A percentile compares a stretch with the other conserved stretches of the same genome.
phyloP scores from a whole-genome alignment of 2,797 vertebrate species.

The Margarornis squamiger region DNA sequence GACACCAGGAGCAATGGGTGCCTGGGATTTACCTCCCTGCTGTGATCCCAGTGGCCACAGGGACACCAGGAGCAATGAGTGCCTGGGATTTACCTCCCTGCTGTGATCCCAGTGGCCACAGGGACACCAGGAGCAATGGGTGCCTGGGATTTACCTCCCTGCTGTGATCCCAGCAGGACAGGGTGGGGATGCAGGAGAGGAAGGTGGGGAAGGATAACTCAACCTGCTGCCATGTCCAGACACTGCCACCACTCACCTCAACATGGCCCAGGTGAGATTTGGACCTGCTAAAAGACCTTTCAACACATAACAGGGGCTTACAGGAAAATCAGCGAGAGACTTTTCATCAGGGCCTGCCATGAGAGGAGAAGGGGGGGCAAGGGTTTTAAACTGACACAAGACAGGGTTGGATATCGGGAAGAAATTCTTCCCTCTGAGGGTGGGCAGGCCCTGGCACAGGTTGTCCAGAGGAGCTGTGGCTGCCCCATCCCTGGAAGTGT shows the following conservation, averaged over 20 bases:
- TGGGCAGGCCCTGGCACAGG: rapidly evolving
- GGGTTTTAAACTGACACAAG: background rate
- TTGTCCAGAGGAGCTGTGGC: background rate
- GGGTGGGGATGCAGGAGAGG: background rate
- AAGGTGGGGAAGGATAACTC: background rate
- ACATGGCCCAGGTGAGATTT: background rate
- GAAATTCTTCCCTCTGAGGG: background rate
- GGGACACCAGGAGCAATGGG: too few relatives aligned
- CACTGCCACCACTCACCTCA: background rate
- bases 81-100: background rate
- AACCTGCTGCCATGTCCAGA: rapidly evolving
- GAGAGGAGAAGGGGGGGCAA: background rate
- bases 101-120: too few relatives aligned
- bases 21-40: background rate
- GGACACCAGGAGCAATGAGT: background rate
- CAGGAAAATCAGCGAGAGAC: background rate
- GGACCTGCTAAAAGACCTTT: background rate
- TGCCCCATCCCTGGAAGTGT: background rate
- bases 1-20: background rate
- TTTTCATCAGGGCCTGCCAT: background rate
- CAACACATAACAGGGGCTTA: background rate
- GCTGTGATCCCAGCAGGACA: background rate
- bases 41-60: background rate
- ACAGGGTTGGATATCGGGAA: background rate
- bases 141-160: too few relatives aligned